A percentile compares a stretch with the other conserved stretches of the same genome.
Conservation (phyloP, 2,888 invertebrate species). For the Philereme vetulata region DNA sequence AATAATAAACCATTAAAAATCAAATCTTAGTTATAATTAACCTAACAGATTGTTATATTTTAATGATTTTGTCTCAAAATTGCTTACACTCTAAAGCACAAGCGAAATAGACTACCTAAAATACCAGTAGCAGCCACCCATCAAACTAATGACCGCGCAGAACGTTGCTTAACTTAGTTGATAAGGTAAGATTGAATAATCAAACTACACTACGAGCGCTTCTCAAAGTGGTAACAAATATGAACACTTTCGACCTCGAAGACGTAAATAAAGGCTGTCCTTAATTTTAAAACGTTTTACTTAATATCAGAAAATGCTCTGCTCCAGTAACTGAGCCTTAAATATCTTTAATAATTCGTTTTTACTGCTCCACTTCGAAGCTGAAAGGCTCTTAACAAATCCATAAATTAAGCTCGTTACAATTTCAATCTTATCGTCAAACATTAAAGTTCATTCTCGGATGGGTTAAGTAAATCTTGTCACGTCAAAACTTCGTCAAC, state of each 20-base stretch:
- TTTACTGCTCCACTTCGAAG: conserved; percentile 26
- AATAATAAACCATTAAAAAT: no score
- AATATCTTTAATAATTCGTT: conserved; percentile 28
- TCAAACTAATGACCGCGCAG: no score
- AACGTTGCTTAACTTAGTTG: no score
- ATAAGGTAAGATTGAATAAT: no score
- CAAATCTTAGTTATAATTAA: no score
- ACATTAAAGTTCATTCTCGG: conserved; percentile 37
- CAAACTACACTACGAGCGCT: no score
- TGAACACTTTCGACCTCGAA: conserved; percentile 2
- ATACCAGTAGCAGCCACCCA: no score
- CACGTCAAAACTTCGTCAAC: conserved; percentile 40
- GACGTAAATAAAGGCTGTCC: conserved; percentile 2
- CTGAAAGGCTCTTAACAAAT: conserved; percentile 34
- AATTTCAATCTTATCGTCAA: conserved; percentile 36
- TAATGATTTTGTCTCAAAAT: no score
- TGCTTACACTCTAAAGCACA: no score
- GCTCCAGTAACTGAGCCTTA: conserved; percentile 17
- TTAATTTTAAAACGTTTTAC: conserved; percentile 8
- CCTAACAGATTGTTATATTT: no score
- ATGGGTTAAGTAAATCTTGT: conserved; percentile 36
- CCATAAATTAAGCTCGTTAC: conserved; percentile 30
- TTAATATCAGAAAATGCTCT: conserved; percentile 16
- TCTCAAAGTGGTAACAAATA: no score
- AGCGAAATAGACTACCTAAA: no score